These are phyloP conservation scores for Harpalus rubripes DNA, from an alignment of 2,888 invertebrate genomes.

Conservation along the genomic window DNA sequence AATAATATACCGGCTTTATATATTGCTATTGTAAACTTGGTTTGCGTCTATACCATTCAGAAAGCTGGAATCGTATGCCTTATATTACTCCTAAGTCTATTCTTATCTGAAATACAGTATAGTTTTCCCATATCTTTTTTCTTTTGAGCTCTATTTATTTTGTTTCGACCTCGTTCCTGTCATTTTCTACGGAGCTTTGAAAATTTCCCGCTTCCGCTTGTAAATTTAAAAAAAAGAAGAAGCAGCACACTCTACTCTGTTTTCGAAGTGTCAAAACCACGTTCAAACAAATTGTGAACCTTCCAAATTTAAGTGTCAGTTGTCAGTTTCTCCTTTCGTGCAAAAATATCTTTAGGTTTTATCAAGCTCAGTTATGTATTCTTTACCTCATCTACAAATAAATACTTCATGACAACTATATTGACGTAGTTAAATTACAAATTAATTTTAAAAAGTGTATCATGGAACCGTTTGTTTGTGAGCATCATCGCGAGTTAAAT, in stretches of 20 bases:
- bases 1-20: too few species aligned
- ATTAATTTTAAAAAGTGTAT: conserved; percentile 54
- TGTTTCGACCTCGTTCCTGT: too few species aligned
- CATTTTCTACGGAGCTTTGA: background rate
- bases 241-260: conserved; percentile 26
- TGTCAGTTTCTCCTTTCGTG: background rate
- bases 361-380: conserved; percentile 44
- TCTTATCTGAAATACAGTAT: too few species aligned
- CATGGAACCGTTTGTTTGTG: conserved; percentile 69
- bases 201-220: conserved; percentile 12
- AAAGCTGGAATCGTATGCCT: too few species aligned
- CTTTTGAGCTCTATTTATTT: too few species aligned
- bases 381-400: conserved; percentile 1
- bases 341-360: conserved; percentile 7
- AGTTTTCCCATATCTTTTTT: too few species aligned
- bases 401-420: conserved; percentile 37
- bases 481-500: conserved; percentile 71
- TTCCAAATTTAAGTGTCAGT: conserved; percentile 57
- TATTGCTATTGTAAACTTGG: too few species aligned
- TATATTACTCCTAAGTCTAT: too few species aligned
- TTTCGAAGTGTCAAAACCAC: conserved; percentile 51
- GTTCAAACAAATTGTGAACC: conserved; percentile 63
- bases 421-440: conserved; percentile 26
- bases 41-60: too few species aligned
- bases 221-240: conserved; percentile 32